Percentiles rank a stretch among this genome's conserved stretches.
phyloP scores from a whole-genome alignment of 2,888 invertebrate genomes.

The Ischnus inquisitorius region DNA sequence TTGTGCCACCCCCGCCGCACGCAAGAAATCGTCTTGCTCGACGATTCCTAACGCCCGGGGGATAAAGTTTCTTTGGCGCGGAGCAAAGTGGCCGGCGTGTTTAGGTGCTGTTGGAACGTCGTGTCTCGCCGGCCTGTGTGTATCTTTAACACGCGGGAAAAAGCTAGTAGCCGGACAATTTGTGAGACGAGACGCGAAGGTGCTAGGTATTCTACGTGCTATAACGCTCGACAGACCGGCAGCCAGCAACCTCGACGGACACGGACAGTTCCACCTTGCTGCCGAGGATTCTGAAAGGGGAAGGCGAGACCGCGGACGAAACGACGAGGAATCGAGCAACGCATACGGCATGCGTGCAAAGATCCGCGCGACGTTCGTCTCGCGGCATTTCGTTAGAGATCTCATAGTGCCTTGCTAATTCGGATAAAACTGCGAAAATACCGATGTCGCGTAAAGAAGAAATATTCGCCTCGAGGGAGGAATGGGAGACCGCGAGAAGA shows the following conservation, averaged over 20 bases:
- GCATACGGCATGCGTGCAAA: conserved; percentile 71
- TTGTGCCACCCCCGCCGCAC: conserved; percentile 65
- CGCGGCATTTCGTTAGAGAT: conserved; percentile 70
- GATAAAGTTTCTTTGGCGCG: conserved; percentile 61
- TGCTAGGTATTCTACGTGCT: conserved; percentile 72
- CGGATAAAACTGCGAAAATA: conserved; percentile 74
- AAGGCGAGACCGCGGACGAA: conserved; percentile 25
- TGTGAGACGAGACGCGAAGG: conserved; percentile 78
- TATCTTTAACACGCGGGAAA: conserved; percentile 75
- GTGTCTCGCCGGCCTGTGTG: conserved; percentile 71
- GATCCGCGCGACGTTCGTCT: conserved; percentile 55
- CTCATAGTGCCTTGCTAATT: conserved; percentile 74
- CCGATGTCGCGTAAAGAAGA: conserved; percentile 75
- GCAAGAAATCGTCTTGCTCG: conserved; percentile 61
- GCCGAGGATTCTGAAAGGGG: conserved; percentile 39
- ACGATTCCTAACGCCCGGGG: conserved; percentile 27
- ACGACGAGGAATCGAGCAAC: not conserved
- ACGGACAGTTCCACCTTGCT: not conserved
- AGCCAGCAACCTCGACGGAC: conserved; percentile 18
- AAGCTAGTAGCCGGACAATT: conserved; percentile 79
- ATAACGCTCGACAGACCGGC: conserved; percentile 38
- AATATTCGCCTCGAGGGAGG: conserved; percentile 59
- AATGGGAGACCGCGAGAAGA: conserved; percentile 46
- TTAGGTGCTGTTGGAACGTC: conserved; percentile 81
- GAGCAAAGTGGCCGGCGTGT: conserved; percentile 72